Base-by-base conservation (phyloP, 2,888 invertebrate genomes). In the Tetanocera ferruginea region DNA sequence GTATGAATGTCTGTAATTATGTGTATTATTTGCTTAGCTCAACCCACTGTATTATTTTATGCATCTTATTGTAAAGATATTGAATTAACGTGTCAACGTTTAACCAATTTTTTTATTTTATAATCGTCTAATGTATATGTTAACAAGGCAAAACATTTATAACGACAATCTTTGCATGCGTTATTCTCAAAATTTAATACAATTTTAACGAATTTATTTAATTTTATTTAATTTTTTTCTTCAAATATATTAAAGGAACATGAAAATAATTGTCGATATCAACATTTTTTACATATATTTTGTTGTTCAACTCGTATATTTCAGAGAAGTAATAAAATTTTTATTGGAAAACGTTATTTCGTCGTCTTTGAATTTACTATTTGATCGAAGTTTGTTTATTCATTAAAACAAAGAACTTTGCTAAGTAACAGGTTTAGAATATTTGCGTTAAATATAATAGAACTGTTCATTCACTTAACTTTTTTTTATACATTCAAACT, bases 171-270 rank as follows among this genome's bases (percentile, higher is more conserved):
- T 55, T 31, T 55, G n/a, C n/a, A 25, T 52, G 55, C 55, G n/a
- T 71, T 55, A 60, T 72, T 23, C 60, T 25, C 9, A 71, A 60
- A 60, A 11, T 43, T 64, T 17, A 52, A 51, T 25, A 49, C 34
- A 72, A 37, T 60, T 69, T 60, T 28, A 72, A 60, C 72, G 72
- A 72, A 72, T 72, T 60, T 72, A 72, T 72, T 34, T 72, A 34
- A 23, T 60, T 72, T 51, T 49, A 57, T 34, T 55, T n/a, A 72
- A 19, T 60, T 37, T 17, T 31, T 31, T 19, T 49, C 5, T n/a
- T 28, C 28, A 19, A 69, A 25, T 43, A 69, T 17, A 34, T 19
- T 17, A 34, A 34, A 64, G n/a, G 8, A 34, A 34, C 64, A 64
- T n/a, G 9, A 8, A 23, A 69, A 69, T 8, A 49, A 49, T 49